Evolutionary conservation across 2,797 vertebrate genomes (phyloP).

Genomic region (Scyliorhinus canicula): DNA sequence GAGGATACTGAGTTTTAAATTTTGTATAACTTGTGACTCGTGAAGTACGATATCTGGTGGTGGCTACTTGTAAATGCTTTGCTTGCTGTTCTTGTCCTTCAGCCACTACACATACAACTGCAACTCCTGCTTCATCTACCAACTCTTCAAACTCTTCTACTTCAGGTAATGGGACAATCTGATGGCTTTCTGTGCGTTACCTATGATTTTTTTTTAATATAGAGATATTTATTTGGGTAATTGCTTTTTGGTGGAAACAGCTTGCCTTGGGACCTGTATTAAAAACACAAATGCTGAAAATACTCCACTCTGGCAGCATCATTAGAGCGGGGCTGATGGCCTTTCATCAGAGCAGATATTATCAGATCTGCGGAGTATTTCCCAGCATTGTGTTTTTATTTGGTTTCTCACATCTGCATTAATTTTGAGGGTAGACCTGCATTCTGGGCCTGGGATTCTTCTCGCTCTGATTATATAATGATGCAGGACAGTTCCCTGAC

Average conservation of each 20-base stretch:
- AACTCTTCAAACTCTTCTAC: slow-evolving; percentile 25
- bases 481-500: not conserved
- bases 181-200: not conserved
- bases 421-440: not conserved
- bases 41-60: not conserved
- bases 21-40: not conserved
- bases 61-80: not conserved
- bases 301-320: not conserved
- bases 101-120: not conserved
- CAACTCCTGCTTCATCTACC: not conserved
- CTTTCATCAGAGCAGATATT: not conserved
- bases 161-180: slow-evolving; percentile 11
- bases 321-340: not conserved
- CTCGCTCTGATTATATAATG: not conserved
- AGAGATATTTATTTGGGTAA: not conserved
- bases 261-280: not conserved
- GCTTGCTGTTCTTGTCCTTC: not conserved
- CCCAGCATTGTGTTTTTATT: not conserved
- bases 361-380: not conserved
- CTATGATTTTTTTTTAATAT: not conserved
- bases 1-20: not conserved
- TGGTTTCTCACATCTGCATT: not conserved
- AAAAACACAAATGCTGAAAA: not conserved
- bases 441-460: not conserved
- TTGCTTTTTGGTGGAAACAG: not conserved